Conservation (phyloP, 2,113 vertebrate genomes). For the Burhinus oedicnemus region DNA sequence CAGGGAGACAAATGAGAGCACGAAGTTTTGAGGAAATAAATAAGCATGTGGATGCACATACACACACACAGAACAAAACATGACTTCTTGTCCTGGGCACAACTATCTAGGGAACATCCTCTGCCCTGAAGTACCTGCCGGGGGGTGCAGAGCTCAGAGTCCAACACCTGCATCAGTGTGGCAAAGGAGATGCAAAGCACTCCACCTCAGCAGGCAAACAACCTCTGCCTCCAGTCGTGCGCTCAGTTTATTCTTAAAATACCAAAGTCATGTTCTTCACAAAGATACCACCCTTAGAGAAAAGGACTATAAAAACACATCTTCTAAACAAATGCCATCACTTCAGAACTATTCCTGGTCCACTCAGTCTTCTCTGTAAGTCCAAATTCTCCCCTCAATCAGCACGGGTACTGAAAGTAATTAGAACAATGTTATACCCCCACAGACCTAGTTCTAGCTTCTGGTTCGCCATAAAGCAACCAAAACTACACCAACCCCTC, state of each 20-base stretch:
- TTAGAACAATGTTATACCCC: not conserved
- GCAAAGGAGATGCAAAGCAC: not conserved
- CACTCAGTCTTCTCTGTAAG: not conserved
- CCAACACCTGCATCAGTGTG: not conserved
- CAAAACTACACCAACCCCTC: not conserved
- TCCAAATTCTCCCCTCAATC: not conserved
- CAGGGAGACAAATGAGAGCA: not conserved
- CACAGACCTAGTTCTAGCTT: not conserved
- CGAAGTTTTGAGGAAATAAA: not conserved
- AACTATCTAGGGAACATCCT: not conserved
- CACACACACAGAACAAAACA: fast-evolving
- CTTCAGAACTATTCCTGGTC: not conserved
- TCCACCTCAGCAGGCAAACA: not conserved
- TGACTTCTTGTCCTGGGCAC: not conserved
- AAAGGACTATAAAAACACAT: not conserved
- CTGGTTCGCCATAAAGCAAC: not conserved
- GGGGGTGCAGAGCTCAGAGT: not conserved
- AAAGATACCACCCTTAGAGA: not conserved
- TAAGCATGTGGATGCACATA: not conserved
- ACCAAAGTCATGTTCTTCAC: not conserved
- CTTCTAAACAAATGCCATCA: not conserved
- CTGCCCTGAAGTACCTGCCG: not conserved
- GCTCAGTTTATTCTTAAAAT: not conserved
- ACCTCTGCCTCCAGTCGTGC: not conserved
- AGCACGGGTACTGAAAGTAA: not conserved